Percentiles rank a stretch among this genome's conserved stretches.
phyloP scores from a whole-genome alignment of 2,888 invertebrate genomes.

The Microctonus aethiopoides region DNA sequence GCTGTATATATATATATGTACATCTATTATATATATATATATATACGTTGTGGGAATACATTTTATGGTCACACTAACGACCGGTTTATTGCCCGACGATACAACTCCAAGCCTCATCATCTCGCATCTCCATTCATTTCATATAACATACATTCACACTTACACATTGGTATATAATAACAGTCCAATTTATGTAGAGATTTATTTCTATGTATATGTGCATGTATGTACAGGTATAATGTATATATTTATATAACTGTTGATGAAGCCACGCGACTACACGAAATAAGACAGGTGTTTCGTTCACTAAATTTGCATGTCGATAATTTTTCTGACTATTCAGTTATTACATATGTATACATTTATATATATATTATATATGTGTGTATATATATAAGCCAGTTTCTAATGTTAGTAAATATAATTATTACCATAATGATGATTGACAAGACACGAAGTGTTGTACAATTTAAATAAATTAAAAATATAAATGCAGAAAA shows the following conservation, averaged over 20 bases:
- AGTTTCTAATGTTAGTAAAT: neutral
- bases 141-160: neutral
- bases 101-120: slow-evolving; percentile 15
- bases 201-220: neutral
- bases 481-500: too few relatives aligned
- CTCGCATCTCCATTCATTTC: slow-evolving; percentile 11
- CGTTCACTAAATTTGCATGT: slow-evolving; percentile 24
- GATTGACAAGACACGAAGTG: neutral
- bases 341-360: neutral
- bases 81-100: slow-evolving; percentile 51
- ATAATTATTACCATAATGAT: slow-evolving; percentile 1
- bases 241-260: neutral
- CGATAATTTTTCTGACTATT: slow-evolving; percentile 23
- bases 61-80: slow-evolving; percentile 59
- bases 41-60: too few relatives aligned
- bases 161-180: neutral
- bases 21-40: slow-evolving; percentile 33
- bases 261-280: slow-evolving; percentile 27
- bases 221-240: neutral
- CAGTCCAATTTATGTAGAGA: neutral
- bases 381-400: neutral
- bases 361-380: too few relatives aligned
- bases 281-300: slow-evolving; percentile 24
- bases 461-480: neutral
- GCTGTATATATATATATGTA: slow-evolving; percentile 1